Evolutionary conservation across 2,113 vertebrate genomes (phyloP).

Genomic region (Corythaeola cristata): DNA sequence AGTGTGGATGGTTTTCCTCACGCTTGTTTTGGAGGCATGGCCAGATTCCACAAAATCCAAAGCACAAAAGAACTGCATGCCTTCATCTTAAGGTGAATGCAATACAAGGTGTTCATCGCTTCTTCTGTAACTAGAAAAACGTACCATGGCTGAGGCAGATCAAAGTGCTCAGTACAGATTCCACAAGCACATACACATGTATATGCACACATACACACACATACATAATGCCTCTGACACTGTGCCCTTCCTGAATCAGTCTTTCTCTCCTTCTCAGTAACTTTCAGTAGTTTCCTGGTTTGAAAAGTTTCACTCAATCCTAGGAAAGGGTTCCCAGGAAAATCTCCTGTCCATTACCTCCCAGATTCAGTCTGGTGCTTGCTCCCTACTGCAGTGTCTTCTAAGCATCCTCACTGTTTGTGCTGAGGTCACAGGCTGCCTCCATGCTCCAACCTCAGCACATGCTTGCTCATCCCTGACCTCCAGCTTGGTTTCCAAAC

Average conservation of each 20-base stretch:
- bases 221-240: accelerated
- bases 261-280: background rate
- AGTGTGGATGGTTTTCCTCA: background rate
- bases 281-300: background rate
- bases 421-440: background rate
- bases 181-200: background rate
- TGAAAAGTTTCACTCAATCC: background rate
- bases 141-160: background rate
- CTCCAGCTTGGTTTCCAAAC: background rate
- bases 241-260: background rate
- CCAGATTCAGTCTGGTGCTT: background rate
- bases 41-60: background rate
- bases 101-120: background rate
- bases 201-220: background rate
- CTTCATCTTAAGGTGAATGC: background rate
- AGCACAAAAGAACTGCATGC: background rate
- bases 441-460: background rate
- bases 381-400: background rate
- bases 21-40: background rate
- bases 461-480: background rate
- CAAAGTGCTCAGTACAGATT: background rate
- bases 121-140: background rate
- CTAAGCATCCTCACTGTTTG: background rate
- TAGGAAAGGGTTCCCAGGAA: background rate
- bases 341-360: background rate